Conservation (phyloP, 2,797 vertebrate species). For the Limosa lapponica region DNA sequence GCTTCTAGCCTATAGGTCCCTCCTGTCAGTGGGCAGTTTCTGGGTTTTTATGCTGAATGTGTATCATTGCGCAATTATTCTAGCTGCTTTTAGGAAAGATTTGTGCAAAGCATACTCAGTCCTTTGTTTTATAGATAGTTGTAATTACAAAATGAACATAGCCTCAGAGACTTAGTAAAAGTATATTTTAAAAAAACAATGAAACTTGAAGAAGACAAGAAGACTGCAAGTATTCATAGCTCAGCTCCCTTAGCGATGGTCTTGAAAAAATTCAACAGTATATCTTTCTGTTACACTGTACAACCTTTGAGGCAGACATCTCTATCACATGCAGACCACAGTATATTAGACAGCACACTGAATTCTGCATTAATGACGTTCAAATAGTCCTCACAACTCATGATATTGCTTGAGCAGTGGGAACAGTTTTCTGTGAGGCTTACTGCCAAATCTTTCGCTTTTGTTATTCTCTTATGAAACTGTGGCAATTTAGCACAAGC, state of each 20-base stretch:
- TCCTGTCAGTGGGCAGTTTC: background rate
- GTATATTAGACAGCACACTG: slow-evolving; percentile 19
- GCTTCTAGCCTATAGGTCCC: background rate
- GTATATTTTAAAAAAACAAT: background rate
- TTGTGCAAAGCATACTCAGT: background rate
- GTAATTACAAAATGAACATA: background rate
- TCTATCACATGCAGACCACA: slow-evolving; percentile 33
- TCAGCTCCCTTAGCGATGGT: background rate
- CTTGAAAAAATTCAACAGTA: background rate
- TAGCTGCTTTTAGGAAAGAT: background rate
- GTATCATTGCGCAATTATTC: background rate
- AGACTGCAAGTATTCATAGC: slow-evolving; percentile 6
- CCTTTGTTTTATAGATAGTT: background rate
- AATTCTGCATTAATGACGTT: slow-evolving; percentile 66
- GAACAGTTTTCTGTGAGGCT: slow-evolving; percentile 61
- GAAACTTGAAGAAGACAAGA: background rate
- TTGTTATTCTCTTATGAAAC: slow-evolving; percentile 55
- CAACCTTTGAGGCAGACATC: slow-evolving; percentile 20
- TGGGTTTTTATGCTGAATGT: background rate
- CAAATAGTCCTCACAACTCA: slow-evolving; percentile 46
- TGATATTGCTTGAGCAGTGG: slow-evolving; percentile 48
- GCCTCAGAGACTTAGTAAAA: background rate
- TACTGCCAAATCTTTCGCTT: slow-evolving; percentile 65
- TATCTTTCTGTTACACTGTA: slow-evolving; percentile 17
- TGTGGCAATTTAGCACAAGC: slow-evolving; percentile 45